phyloP scores from a whole-genome alignment of 2,797 vertebrate species.

The Enteromius paludinosus region DNA sequence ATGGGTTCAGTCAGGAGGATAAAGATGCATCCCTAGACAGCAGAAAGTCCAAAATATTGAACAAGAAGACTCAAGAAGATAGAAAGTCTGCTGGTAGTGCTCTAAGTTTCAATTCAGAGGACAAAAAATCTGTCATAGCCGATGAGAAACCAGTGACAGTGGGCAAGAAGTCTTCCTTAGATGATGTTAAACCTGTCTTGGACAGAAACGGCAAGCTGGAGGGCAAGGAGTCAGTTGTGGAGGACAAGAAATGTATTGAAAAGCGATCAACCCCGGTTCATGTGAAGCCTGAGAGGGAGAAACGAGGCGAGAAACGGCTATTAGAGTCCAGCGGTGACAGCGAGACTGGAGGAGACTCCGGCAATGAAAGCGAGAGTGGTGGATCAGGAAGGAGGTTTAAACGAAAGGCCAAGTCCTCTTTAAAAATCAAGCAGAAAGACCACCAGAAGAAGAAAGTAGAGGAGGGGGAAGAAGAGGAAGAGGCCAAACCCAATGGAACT shows the following conservation, averaged over 20 bases:
- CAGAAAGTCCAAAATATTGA: conserved; percentile 44
- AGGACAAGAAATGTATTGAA: conserved; percentile 49
- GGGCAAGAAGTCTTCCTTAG: conserved; percentile 13
- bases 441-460: conserved; percentile 89
- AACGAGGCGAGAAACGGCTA: conserved; percentile 83
- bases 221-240: conserved; percentile 75
- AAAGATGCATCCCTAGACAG: conserved; percentile 67
- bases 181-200: conserved; percentile 45
- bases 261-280: conserved; percentile 9
- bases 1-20: conserved; percentile 72
- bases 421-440: conserved; percentile 96
- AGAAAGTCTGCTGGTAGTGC: conserved; percentile 23
- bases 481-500: conserved; percentile 88
- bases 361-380: conserved; percentile 86
- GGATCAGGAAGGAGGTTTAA: conserved; percentile 89
- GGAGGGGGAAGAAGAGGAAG: conserved; percentile 83
- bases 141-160: conserved; percentile 6
- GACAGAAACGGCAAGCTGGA: conserved; percentile 53
- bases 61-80: conserved; percentile 79
- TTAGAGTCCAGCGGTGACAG: conserved; percentile 92
- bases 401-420: conserved; percentile 92
- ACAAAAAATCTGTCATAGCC: conserved; percentile 17
- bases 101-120: not conserved
- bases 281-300: conserved; percentile 45
- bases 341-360: conserved; percentile 81